Evolutionary conservation across 2,888 invertebrate genomes (phyloP).

Genomic region (Tolmerus cingulatus): DNA sequence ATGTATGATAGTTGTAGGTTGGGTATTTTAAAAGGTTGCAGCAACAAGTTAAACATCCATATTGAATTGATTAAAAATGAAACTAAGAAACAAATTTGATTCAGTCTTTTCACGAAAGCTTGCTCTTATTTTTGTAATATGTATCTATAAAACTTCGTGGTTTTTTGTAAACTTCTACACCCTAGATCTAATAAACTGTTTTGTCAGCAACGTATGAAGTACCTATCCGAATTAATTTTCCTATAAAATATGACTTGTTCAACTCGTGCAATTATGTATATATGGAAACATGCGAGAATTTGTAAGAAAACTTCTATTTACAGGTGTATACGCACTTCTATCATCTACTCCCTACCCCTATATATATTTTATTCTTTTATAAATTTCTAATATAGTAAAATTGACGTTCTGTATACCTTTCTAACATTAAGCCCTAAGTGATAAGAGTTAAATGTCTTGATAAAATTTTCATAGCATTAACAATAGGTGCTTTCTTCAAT

Average conservation of each 20-base stretch:
- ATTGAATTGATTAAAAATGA: not conserved
- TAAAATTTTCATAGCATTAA: conserved; percentile 9
- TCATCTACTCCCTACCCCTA: not conserved
- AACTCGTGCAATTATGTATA: conserved; percentile 1
- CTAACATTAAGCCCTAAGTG: conserved; percentile 19
- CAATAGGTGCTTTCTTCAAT: conserved; percentile 6
- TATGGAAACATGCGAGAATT: not conserved
- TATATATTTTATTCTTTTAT: not conserved
- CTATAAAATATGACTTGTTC: not conserved
- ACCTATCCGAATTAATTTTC: not conserved
- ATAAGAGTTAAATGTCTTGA: conserved; percentile 1
- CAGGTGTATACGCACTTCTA: not conserved
- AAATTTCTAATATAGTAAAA: conserved; percentile 30
- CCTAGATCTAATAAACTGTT: not conserved
- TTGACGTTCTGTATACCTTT: conserved; percentile 26
- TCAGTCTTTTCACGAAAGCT: conserved; percentile 13
- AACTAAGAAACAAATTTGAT: not conserved
- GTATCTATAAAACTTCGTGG: not conserved
- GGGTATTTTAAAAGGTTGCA: not conserved
- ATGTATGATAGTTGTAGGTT: not conserved
- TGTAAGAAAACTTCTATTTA: not conserved
- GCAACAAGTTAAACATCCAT: not conserved
- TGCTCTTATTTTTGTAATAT: not conserved
- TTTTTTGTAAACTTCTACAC: not conserved
- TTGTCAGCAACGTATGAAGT: not conserved